A percentile compares a stretch with the other conserved stretches of the same genome.
phyloP scores from a whole-genome alignment of 2,113 vertebrate genomes.

The Dolichotis patagonum region DNA sequence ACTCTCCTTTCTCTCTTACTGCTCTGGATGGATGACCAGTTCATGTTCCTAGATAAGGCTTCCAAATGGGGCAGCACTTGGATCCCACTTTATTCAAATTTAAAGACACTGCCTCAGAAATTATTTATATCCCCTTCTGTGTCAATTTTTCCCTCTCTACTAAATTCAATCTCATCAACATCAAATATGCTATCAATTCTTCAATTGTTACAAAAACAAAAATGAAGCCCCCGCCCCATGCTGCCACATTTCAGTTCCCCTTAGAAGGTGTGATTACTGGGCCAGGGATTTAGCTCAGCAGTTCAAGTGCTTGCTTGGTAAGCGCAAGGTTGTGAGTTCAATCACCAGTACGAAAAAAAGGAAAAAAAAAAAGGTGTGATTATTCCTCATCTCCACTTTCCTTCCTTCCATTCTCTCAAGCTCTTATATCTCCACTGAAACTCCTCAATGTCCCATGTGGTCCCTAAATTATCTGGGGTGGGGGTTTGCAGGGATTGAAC shows the following conservation, averaged over 20 bases:
- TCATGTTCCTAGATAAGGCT: neutral
- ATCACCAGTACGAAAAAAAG: too few species aligned
- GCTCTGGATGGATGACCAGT: neutral
- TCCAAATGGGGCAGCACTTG: neutral
- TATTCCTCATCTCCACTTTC: neutral
- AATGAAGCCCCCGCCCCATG: neutral
- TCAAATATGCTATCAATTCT: neutral
- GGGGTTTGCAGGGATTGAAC: neutral
- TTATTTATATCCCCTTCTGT: neutral
- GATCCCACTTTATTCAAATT: neutral
- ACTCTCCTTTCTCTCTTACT: neutral
- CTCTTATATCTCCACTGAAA: neutral
- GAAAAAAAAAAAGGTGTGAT: too few species aligned
- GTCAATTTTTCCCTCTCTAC: neutral
- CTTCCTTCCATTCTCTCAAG: neutral
- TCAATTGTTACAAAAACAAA: constrained; percentile 25
- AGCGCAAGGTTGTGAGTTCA: too few species aligned
- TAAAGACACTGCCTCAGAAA: constrained; percentile 23
- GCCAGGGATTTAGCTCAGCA: too few species aligned
- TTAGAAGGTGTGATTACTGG: neutral
- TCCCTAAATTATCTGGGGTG: neutral
- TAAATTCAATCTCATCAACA: constrained; percentile 21
- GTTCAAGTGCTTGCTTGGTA: too few species aligned
- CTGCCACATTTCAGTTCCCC: neutral
- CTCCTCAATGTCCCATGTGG: neutral